Conservation (phyloP, 53 echinoderm and acorn worm species). For the Antedon mediterranea region DNA sequence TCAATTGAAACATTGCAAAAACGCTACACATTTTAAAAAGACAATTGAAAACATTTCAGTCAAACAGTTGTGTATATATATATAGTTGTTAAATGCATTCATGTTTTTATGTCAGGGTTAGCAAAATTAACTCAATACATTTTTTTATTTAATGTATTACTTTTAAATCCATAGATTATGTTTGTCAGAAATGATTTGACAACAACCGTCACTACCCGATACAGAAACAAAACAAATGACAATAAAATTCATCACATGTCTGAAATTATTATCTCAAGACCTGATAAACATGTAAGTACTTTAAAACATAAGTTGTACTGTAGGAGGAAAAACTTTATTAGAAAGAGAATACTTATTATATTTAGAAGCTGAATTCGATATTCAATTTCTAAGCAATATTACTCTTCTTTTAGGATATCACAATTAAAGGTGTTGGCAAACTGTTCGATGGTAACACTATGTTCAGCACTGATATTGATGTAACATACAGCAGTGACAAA, state of each 20-base stretch:
- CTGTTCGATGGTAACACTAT: neutral
- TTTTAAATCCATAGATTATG: neutral
- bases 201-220: neutral
- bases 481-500: constrained; percentile 17
- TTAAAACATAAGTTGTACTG: too few relatives aligned
- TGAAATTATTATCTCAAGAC: neutral
- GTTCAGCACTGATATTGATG: constrained; percentile 5
- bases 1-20: too few relatives aligned
- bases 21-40: too few relatives aligned
- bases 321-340: too few relatives aligned
- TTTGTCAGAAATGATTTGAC: neutral
- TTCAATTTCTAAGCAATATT: too few relatives aligned
- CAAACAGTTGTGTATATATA: too few relatives aligned
- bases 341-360: too few relatives aligned
- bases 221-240: neutral
- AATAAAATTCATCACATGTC: neutral
- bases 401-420: constrained; percentile 11
- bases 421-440: neutral
- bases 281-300: neutral
- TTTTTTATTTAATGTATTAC: neutral
- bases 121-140: too few relatives aligned
- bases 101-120: too few relatives aligned
- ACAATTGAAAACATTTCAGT: too few relatives aligned
- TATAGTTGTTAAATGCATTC: too few relatives aligned
- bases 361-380: too few relatives aligned